These are phyloP conservation scores for Amia ocellicauda DNA, from an alignment of 2,113 vertebrate species.

Conservation along the genomic window DNA sequence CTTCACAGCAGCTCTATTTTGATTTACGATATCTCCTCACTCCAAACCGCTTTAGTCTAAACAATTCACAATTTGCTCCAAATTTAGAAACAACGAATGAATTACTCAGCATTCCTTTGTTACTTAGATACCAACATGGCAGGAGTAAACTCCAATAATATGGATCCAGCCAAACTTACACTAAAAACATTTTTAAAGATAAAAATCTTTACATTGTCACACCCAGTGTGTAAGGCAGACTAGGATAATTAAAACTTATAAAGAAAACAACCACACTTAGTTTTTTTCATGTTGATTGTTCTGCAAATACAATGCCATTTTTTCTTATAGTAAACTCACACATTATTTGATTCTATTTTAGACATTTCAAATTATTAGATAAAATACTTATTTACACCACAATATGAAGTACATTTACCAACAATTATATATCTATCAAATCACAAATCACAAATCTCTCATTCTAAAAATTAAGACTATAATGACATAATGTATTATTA, in stretches of 20 bases:
- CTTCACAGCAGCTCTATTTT: conserved; percentile 2
- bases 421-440: too few species aligned
- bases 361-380: too few species aligned
- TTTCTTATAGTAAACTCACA: too few species aligned
- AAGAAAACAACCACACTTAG: too few species aligned
- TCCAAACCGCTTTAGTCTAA: background rate
- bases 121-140: background rate
- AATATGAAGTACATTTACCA: too few species aligned
- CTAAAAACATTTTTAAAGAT: background rate
- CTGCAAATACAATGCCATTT: background rate
- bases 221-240: background rate
- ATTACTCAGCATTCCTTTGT: background rate
- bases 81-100: background rate
- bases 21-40: background rate
- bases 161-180: background rate
- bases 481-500: too few species aligned
- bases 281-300: background rate
- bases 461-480: too few species aligned
- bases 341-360: too few species aligned
- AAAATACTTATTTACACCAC: too few species aligned
- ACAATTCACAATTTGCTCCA: background rate
- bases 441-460: too few species aligned
- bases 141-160: background rate
- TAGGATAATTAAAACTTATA: too few species aligned
- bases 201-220: background rate